Base-by-base conservation (phyloP, 1,140 invertebrate species). In the Leptestheria dahalacensis region DNA sequence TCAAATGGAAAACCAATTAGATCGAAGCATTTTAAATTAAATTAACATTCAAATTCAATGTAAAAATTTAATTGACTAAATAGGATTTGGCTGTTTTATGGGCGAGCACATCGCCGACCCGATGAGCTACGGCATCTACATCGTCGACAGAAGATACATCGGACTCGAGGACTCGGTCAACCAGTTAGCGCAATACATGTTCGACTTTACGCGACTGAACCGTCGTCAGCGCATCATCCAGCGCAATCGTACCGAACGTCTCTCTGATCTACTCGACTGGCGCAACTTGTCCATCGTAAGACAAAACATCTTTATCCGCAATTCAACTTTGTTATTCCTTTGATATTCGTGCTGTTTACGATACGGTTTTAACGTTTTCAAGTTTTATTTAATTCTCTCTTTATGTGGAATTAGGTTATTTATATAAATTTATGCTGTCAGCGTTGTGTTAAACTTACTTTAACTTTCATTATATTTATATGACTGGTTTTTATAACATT, bases 71-170 rank as follows among this genome's bases (percentile, higher is more conserved):
- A n/a, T n/a, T n/a, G n/a, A n/a, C n/a, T n/a, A n/a, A n/a, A n/a
- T n/a, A n/a, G 91, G 92, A 29, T 99, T 99, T 73, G 97, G 97
- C 21, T 99, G 95, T 71, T 99, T 99, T 70, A 99, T 99, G 89
- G 81, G 94, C 67, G 92, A 99, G 66, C 92, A 99, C 68, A 89
- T 99, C 59, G 86, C 88, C 0, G 95, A 99, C 75, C 94, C 96
- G 0, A 88, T 91, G 80, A 94, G 90, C 11, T 99, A 99, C 71
- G 96, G 97, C 49, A 98, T 99, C 61, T 99, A 98, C 71, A 91
- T 99, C 48, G 91, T 99, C 1, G 96, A 99, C 74, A 75, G 97
- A 20, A 76, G 91, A 62, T 86, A 82, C 67, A 94, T 94, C 63
- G 81, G 81, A 20, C 69, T 92, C 1, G 91, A 97, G 71, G 87